Percentiles rank a stretch among this genome's conserved stretches.
These are phyloP conservation scores for Diplazon laetatorius DNA, from an alignment of 2,888 invertebrate genomes.

Conservation along the genomic window DNA sequence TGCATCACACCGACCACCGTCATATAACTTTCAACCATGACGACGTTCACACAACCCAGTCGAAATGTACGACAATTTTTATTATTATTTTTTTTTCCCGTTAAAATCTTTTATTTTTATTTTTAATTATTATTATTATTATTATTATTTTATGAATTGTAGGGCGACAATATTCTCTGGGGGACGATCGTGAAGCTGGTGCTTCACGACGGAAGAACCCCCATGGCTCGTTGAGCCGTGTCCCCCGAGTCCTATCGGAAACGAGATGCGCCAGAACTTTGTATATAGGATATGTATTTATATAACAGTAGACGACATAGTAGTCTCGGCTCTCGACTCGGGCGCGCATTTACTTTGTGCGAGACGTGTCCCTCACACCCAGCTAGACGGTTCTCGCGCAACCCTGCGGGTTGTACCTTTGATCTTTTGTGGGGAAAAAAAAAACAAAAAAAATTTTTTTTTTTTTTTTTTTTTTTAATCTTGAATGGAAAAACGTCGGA, in stretches of 20 bases:
- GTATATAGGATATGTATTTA: not conserved
- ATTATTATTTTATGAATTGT: constrained; percentile 1
- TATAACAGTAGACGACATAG: constrained; percentile 23
- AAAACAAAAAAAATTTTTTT: too few relatives aligned
- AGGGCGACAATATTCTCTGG: constrained; percentile 37
- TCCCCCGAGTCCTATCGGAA: constrained; percentile 23
- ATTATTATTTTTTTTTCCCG: constrained; percentile 3
- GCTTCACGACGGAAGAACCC: constrained; percentile 13
- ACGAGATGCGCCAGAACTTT: constrained; percentile 24
- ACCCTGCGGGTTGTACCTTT: constrained; percentile 55
- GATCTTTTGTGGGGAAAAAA: constrained; percentile 49
- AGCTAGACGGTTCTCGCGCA: constrained; percentile 30
- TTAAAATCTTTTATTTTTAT: not conserved
- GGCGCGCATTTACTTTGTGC: constrained; percentile 49
- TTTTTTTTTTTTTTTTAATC: too few relatives aligned
- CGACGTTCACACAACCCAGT: constrained; percentile 17
- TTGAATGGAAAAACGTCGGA: not conserved
- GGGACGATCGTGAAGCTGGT: constrained; percentile 32
- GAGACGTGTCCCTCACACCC: constrained; percentile 20
- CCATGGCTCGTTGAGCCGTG: constrained; percentile 39
- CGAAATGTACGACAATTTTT: constrained; percentile 48
- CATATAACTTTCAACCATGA: not conserved
- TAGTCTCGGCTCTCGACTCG: constrained; percentile 36
- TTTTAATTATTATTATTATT: too few relatives aligned
- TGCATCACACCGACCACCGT: constrained; percentile 40